Conservation (phyloP, 1,140 invertebrate species). For the Aphelinus atriplicis region DNA sequence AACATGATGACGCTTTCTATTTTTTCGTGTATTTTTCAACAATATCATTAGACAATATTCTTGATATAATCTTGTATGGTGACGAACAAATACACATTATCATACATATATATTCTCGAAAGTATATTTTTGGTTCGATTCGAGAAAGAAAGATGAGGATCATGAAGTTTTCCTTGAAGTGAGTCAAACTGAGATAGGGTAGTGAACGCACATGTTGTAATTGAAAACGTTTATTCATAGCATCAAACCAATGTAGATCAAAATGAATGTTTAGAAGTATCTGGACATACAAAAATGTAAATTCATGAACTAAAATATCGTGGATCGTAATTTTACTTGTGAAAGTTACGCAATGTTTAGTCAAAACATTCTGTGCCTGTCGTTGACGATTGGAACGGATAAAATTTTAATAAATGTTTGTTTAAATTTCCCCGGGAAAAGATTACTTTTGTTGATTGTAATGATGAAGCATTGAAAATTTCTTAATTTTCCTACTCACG, state of each 20-base stretch:
- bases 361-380: slow-evolving; percentile 22
- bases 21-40: slow-evolving; percentile 22
- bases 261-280: background rate
- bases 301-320: background rate
- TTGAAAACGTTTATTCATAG: slow-evolving; percentile 11
- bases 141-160: background rate
- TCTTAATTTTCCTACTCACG: too few relatives aligned
- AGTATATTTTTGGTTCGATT: background rate
- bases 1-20: slow-evolving; percentile 18
- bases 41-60: slow-evolving; percentile 34
- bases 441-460: too few relatives aligned
- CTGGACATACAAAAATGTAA: background rate
- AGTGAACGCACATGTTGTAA: slow-evolving; percentile 1
- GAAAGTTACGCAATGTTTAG: background rate
- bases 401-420: background rate
- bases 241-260: background rate
- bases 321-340: background rate
- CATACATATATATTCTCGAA: background rate
- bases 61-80: slow-evolving; percentile 34
- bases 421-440: slow-evolving; percentile 2
- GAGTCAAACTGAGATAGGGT: background rate
- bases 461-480: too few relatives aligned
- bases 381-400: slow-evolving; percentile 6
- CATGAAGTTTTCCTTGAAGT: slow-evolving; percentile 8
- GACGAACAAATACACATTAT: background rate